Evolutionary conservation across 2,888 invertebrate genomes (phyloP), one percentile per base, ranked within the genome.

Genomic region (Charanyca ferruginea): DNA sequence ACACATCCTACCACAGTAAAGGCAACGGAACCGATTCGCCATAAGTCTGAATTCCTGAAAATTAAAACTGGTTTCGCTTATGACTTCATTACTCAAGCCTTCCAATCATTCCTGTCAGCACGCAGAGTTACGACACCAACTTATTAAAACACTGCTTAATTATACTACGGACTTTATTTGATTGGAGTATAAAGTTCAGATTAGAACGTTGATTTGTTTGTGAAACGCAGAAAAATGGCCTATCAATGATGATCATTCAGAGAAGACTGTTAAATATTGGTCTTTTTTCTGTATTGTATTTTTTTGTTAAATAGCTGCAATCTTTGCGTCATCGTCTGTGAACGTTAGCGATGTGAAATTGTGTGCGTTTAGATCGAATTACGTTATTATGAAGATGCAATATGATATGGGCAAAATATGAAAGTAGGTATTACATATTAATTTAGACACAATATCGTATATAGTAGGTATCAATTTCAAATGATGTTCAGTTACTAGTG

Each of bases 251-350:
- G 81, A 89, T 91, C 87, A 87, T 83, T 90, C 86, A 87, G 86
- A 89, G 68, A 79, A 69, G 74, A 83, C 83, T 82, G 83, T 86
- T 84, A 16, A 82, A 65, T 64, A 68, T 60, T 67, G 55, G 60
- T 77, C 72, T 81, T 83, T 85, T 84, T 28, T 28, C 7, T 28
- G 28, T 28, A 5, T 28, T 81, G 76, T 63, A 66, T 83, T 80
- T 85, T 83, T 85, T 87, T 88, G 85, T 85, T 83, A 68, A 61
- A 77, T 75, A 73, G 78, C 73, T 84, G 85, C 84, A 86, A 88
- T 81, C 67, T 88, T 89, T 91, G 87, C 93, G 93, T 94, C 94
- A 94, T 87, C 90, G 94, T 94, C 94, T 93, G 93, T 81, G 93
- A 91, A 79, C 89, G 93, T 88, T 77, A 58, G 51, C 61, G n/a